These are phyloP conservation scores for Strigamia transsilvanica DNA, from an alignment of 2,888 invertebrate genomes.

Conservation along the genomic window DNA sequence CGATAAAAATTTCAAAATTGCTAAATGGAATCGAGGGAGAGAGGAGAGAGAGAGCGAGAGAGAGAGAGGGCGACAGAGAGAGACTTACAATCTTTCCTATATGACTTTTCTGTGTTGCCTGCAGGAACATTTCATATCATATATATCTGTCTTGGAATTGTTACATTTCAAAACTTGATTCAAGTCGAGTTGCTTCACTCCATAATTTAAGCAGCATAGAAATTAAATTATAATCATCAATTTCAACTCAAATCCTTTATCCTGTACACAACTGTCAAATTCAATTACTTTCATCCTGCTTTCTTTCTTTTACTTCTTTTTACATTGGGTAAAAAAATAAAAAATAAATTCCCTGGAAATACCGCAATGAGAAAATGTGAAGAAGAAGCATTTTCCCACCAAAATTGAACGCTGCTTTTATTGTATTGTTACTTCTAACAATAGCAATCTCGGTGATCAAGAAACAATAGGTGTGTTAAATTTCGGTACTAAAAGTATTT, in stretches of 20 bases:
- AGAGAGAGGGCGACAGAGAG: neutral
- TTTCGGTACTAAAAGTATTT: too few relatives aligned
- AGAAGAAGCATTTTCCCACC: too few relatives aligned
- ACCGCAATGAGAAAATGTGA: too few relatives aligned
- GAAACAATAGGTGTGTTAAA: too few relatives aligned
- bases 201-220: conserved; percentile 12
- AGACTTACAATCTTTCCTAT: conserved; percentile 40
- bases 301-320: too few relatives aligned
- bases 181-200: conserved; percentile 33
- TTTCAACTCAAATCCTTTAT: neutral
- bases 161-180: conserved; percentile 38
- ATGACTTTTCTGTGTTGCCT: conserved; percentile 41
- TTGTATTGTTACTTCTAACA: too few relatives aligned
- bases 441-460: too few relatives aligned
- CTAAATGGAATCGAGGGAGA: conserved; percentile 40
- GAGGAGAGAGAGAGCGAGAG: neutral
- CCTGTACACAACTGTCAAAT: neutral
- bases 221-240: conserved; percentile 30
- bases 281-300: neutral
- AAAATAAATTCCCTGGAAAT: too few relatives aligned
- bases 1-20: conserved; percentile 44
- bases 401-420: too few relatives aligned
- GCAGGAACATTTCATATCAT: conserved; percentile 42
- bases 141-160: conserved; percentile 42
- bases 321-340: too few relatives aligned